These are phyloP conservation scores for Chironomus tepperi DNA, from an alignment of 1,140 invertebrate genomes.

Conservation along the genomic window DNA sequence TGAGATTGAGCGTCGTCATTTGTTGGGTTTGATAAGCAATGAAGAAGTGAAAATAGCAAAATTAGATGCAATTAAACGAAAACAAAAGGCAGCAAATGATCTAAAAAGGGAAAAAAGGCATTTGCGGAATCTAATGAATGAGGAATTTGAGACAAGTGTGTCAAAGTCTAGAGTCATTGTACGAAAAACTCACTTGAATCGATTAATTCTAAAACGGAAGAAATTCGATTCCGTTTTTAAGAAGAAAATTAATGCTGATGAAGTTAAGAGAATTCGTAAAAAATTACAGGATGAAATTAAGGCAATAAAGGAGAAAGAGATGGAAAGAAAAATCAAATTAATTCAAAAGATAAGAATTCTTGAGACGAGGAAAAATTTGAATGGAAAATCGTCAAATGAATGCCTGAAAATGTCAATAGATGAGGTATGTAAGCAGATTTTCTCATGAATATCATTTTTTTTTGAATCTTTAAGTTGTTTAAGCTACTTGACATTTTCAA, in stretches of 20 bases:
- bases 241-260: background rate
- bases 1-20: background rate
- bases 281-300: background rate
- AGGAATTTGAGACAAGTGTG: background rate
- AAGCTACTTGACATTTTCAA: too few relatives aligned
- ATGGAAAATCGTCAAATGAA: background rate
- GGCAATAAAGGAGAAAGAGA: background rate
- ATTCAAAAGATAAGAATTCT: background rate
- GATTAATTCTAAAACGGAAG: background rate
- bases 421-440: background rate
- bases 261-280: background rate
- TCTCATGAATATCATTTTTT: background rate
- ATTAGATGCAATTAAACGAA: background rate
- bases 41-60: background rate
- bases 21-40: background rate
- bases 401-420: background rate
- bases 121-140: background rate
- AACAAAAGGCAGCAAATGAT: background rate
- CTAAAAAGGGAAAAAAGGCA: background rate
- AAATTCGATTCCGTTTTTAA: background rate
- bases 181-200: background rate
- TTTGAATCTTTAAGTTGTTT: too few relatives aligned
- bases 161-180: background rate
- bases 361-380: background rate
- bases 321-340: background rate